Conservation (phyloP, 2,797 vertebrate species). For the Sebastes nivosus region DNA sequence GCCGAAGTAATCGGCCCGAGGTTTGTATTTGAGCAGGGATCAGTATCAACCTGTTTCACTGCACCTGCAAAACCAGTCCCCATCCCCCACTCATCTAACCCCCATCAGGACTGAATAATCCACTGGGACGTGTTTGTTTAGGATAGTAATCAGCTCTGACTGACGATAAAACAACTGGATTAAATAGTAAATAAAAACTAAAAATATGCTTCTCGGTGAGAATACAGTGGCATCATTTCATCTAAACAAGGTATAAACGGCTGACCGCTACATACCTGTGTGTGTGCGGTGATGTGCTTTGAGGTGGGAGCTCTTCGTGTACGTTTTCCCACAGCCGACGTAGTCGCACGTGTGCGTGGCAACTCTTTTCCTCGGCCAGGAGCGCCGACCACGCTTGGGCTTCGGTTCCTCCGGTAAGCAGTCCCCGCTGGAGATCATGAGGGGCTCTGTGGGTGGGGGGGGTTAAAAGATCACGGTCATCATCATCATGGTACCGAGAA, state of each 20-base stretch:
- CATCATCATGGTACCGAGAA: background rate
- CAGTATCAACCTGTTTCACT: constrained; percentile 72
- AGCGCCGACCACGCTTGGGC: constrained; percentile 93
- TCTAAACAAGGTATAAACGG: background rate
- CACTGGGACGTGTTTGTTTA: background rate
- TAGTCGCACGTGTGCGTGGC: constrained; percentile 98
- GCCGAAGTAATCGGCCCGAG: constrained; percentile 38
- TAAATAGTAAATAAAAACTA: background rate
- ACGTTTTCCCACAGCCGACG: constrained; percentile 96
- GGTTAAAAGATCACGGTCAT: constrained; percentile 21
- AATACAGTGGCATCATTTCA: background rate
- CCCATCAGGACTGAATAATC: constrained; percentile 21
- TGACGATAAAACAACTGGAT: background rate
- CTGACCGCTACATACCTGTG: constrained; percentile 86
- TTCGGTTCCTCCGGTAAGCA: constrained; percentile 92
- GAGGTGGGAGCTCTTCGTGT: constrained; percentile 99
- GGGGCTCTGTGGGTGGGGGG: constrained; percentile 80
- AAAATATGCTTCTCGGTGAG: background rate
- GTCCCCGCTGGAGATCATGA: constrained; percentile 87
- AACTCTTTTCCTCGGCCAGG: constrained; percentile 96
- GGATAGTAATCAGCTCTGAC: background rate
- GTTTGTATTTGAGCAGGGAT: constrained; percentile 76
- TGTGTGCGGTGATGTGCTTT: constrained; percentile 98
- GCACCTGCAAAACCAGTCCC: constrained; percentile 70
- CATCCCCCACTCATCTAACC: constrained; percentile 36